Evolutionary conservation across 2,113 vertebrate species (phyloP).

Genomic region (Rissa tridactyla): DNA sequence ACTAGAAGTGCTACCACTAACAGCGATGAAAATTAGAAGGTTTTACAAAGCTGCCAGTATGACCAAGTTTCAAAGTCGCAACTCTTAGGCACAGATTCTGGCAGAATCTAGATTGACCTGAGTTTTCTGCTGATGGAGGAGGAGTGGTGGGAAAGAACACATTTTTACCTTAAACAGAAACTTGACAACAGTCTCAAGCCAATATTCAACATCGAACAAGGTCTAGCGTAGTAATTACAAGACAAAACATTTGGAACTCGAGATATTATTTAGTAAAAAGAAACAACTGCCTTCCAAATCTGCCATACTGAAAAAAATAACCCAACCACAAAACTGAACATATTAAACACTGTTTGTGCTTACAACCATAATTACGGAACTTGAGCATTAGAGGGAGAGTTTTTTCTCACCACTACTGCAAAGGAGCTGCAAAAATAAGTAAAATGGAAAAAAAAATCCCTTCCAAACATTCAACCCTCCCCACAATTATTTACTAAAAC

Average conservation of each 20-base stretch:
- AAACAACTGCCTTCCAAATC: slow-evolving; percentile 34
- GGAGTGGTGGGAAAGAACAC: not conserved
- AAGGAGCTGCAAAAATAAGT: slow-evolving; percentile 36
- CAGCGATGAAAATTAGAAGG: not conserved
- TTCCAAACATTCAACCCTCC: not conserved
- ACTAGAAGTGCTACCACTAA: not conserved
- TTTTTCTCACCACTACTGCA: not conserved
- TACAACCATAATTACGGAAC: not conserved
- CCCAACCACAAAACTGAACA: not conserved
- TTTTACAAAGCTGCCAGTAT: not conserved
- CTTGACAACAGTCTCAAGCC: slow-evolving; percentile 50
- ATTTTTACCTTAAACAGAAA: not conserved
- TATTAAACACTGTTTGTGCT: slow-evolving; percentile 55
- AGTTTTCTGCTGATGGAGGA: slow-evolving; percentile 36
- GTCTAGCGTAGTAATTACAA: not conserved
- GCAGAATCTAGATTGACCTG: slow-evolving; percentile 33
- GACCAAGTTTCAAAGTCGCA: not conserved
- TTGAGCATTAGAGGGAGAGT: not conserved
- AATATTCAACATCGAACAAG: not conserved
- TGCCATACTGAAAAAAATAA: not conserved
- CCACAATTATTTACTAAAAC: slow-evolving; percentile 1
- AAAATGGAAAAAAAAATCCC: slow-evolving; percentile 16
- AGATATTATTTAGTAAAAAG: not conserved
- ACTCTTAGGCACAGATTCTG: slow-evolving; percentile 12
- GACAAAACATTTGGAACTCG: not conserved